Evolutionary conservation across 2,797 vertebrate species (phyloP), one percentile per base, ranked within the genome.

Genomic region (Rhabdomys pumilio): DNA sequence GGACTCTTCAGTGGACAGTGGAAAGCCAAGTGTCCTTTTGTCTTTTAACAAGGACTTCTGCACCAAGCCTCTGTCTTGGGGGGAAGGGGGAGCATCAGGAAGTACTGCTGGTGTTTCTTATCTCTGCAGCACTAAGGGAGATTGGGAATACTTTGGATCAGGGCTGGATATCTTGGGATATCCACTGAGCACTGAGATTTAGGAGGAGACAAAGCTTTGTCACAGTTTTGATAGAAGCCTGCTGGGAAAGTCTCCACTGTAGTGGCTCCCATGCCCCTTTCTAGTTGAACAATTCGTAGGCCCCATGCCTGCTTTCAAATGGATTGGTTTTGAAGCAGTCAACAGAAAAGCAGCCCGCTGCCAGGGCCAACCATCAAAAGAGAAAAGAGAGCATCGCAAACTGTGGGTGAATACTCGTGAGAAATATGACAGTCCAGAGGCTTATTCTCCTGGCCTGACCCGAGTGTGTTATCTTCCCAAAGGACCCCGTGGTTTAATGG

Each of bases 401-500:
- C 69, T 34, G 19, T 59, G 81, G 88, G 96, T 94, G 87, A 75
- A 93, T 90, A 91, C 95, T 94, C 26, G 9, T 67, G 69, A 86
- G 91, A 95, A 97, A 77, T 92, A 59, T 1, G 34, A 61, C 84
- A 92, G 85, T 65, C n/a, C 44, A 0, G 85, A 97, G 90, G 90
- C 1, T 50, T 84, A 86, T 94, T 96, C 53, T 89, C 94, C 97
- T 96, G 89, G 57, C 93, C 97, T 98, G 97, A 98, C 96, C 89
- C 91, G 20, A 98, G 97, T 97, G 93, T 97, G 47, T 98, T 98
- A 53, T 98, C 98, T 99, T 97, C 96, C 97, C 93, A 84, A 98
- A 99, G 99, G 99, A 99, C 99, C 98, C 99, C 99, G 0, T 99
- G 99, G 99, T 99, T 99, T 99, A 99, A 99, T 98, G 99, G 99